Percentiles rank a stretch among this genome's conserved stretches.
Conservation (phyloP, 2,797 vertebrate genomes). For the Cryptoblepharus egeriae region DNA sequence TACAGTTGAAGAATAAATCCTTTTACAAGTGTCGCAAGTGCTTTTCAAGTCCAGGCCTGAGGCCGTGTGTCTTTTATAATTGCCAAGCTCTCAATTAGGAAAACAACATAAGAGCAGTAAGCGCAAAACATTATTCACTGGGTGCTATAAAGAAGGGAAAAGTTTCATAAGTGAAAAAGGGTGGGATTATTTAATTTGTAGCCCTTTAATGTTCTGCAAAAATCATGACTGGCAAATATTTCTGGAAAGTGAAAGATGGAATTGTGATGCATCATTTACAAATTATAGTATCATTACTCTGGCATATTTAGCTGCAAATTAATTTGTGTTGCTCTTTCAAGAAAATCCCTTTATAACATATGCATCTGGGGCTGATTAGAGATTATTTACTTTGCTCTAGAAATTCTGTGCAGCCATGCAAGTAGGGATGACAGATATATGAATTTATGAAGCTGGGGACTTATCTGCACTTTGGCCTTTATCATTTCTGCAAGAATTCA, state of each 20-base stretch:
- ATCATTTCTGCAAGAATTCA: neutral
- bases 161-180: too few species aligned
- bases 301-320: constrained; percentile 29
- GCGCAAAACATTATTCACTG: neutral
- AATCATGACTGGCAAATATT: neutral
- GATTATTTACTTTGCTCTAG: neutral
- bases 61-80: neutral
- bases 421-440: neutral
- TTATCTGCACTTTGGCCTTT: neutral
- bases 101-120: neutral
- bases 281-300: constrained; percentile 11
- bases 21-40: neutral
- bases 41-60: neutral
- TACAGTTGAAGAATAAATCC: neutral
- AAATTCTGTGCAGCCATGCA: neutral
- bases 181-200: neutral
- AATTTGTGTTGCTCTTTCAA: constrained; percentile 9
- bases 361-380: neutral
- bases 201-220: neutral
- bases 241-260: constrained; percentile 7
- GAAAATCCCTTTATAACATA: neutral
- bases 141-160: too few species aligned
- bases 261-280: neutral
- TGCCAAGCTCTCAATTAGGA: neutral
- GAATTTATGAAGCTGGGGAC: neutral